Base-by-base conservation (phyloP, 2,797 vertebrate genomes). In the Enteromius paludinosus region DNA sequence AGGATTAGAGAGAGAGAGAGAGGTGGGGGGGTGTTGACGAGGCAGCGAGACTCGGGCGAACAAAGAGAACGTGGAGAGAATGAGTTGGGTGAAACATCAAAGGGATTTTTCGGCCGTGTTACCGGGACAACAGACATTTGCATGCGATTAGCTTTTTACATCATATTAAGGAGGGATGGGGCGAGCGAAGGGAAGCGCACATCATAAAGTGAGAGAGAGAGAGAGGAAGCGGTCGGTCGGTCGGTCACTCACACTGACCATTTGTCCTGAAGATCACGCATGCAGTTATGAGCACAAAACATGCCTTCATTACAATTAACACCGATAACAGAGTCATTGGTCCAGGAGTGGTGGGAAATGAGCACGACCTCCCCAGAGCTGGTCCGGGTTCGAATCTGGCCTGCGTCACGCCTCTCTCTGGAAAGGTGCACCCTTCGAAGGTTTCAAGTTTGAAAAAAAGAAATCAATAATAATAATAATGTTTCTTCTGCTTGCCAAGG, bases 81-180 rank as follows among this genome's bases (percentile, higher is more conserved):
- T 94, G 94, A 94, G 92, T 93, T 91, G 94, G 93, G 94, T 94
- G 93, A 93, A 94, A 95, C 95, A 94, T 95, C 95, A 95, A 95
- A 95, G 94, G 94, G 94, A 95, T 95, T 95, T 95, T 95, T 95
- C 92, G 93, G 92, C 92, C 92, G 94, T 92, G 95, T 95, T 95
- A 95, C 95, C 95, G 94, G 94, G 95, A 95, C 95, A 95, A 95
- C 95, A 95, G 94, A 95, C 94, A 95, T 95, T 95, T 95, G 95
- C 95, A 95, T 95, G 94, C 93, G 94, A 95, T 95, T 95, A 95
- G 94, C 94, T 95, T 95, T 95, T 95, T 95, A 95, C 95, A 95
- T 95, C 93, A 95, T 95, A 94, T 95, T 95, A 95, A 93, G 93
- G 91, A 93, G 92, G 93, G 92, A 92, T 90, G 90, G 93, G 91